A percentile compares a stretch with the other conserved stretches of the same genome.
These are phyloP conservation scores for Caenorhabditis becei DNA, from an alignment of 2,888 invertebrate genomes.

Conservation along the genomic window DNA sequence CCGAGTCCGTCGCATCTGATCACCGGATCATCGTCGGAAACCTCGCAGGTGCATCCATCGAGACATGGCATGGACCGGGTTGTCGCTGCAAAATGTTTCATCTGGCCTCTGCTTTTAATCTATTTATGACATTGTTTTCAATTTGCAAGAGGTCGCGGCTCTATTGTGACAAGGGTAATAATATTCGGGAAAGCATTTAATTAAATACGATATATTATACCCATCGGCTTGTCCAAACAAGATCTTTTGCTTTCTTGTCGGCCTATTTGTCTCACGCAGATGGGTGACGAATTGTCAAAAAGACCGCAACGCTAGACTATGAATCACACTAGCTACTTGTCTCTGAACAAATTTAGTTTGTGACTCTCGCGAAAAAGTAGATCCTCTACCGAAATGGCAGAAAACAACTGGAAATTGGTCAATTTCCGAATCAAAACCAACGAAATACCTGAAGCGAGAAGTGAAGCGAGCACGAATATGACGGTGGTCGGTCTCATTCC, in stretches of 20 bases:
- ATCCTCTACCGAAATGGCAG: neutral
- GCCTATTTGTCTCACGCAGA: conserved; percentile 15
- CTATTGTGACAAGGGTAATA: too few relatives aligned
- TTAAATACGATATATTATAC: conserved; percentile 13
- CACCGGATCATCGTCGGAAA: conserved; percentile 60
- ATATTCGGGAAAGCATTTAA: conserved; percentile 12
- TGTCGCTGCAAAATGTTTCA: conserved; percentile 16
- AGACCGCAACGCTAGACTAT: neutral
- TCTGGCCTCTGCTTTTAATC: too few relatives aligned
- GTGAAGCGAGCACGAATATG: conserved; percentile 17
- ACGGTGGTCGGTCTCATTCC: conserved; percentile 30
- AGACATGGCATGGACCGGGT: conserved; percentile 58
- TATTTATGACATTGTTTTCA: too few relatives aligned
- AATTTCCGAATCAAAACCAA: conserved; percentile 14
- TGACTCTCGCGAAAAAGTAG: too few relatives aligned
- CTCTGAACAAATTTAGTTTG: too few relatives aligned
- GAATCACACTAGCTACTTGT: too few relatives aligned
- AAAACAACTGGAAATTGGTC: neutral
- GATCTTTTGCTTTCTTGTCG: conserved; percentile 32
- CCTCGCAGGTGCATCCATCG: conserved; percentile 67
- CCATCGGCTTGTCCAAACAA: conserved; percentile 38
- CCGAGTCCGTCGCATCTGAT: conserved; percentile 67
- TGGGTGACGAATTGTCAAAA: conserved; percentile 1
- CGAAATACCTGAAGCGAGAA: conserved; percentile 36
- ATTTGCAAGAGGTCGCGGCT: too few relatives aligned